Conservation (phyloP, 2,797 vertebrate species). For the Phaenicophaeus curvirostris region DNA sequence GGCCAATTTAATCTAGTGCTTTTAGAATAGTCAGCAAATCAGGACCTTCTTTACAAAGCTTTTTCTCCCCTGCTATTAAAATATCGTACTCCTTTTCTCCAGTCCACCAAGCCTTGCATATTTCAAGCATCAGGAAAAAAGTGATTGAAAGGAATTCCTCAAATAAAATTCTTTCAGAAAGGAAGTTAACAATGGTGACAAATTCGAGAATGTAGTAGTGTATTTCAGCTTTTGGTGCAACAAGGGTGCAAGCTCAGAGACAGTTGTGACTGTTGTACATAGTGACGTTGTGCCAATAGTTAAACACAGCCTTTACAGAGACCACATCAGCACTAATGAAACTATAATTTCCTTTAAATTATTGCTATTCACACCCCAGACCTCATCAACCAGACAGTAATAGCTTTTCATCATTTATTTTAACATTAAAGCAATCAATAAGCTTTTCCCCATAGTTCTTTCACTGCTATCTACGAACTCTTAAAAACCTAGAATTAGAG, state of each 20-base stretch:
- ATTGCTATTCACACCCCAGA: conserved; percentile 2
- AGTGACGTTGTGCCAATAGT: background rate
- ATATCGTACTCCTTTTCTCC: background rate
- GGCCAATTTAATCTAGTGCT: background rate
- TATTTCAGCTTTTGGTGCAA: background rate
- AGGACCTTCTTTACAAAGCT: background rate
- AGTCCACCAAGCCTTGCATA: background rate
- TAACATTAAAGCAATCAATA: conserved; percentile 42
- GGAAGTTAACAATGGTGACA: background rate
- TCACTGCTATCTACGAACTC: background rate
- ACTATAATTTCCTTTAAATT: conserved; percentile 46
- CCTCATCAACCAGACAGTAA: background rate
- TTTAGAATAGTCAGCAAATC: background rate
- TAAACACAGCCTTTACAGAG: conserved; percentile 7
- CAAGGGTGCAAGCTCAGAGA: background rate
- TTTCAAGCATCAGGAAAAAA: background rate
- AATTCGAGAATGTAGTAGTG: background rate
- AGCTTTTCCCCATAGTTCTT: background rate
- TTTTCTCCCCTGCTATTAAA: background rate
- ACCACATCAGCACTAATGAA: conserved; percentile 25
- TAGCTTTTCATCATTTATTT: conserved; percentile 26
- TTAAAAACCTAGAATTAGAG: background rate
- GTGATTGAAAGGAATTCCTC: background rate
- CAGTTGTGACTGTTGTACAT: background rate
- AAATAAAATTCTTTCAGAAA: background rate